Percentiles rank a stretch among this genome's conserved stretches.
Conservation (phyloP, 2,113 vertebrate species). For the Neodon shergylaensis region DNA sequence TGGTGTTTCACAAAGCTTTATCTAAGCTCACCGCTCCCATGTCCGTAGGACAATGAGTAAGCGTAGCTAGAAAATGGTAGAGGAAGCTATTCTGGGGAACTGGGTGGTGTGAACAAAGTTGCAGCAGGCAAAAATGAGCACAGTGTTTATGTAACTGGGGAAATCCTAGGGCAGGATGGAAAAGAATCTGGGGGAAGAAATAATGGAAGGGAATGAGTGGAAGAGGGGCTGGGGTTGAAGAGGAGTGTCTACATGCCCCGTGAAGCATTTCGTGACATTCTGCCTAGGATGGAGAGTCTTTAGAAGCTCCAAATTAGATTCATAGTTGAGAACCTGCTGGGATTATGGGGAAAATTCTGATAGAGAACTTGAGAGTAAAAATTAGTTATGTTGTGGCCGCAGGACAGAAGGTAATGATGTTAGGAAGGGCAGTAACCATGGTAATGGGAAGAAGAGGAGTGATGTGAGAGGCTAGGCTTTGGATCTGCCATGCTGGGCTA, state of each 20-base stretch:
- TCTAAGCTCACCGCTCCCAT: not conserved
- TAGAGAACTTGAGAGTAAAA: constrained; percentile 32
- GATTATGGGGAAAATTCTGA: not conserved
- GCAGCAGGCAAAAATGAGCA: not conserved
- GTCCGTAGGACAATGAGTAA: not conserved
- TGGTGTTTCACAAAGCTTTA: not conserved
- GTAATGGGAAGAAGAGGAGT: not conserved
- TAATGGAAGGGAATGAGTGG: not conserved
- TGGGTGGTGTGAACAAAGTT: not conserved
- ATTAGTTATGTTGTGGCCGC: not conserved
- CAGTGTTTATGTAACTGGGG: not conserved
- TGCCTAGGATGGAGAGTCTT: not conserved
- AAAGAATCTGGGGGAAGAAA: not conserved
- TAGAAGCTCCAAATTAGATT: constrained; percentile 31
- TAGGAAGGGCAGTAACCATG: not conserved
- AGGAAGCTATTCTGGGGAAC: not conserved
- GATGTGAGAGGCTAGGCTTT: not conserved
- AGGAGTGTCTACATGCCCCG: not conserved
- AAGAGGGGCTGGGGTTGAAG: not conserved
- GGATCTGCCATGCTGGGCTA: not conserved
- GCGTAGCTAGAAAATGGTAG: not conserved
- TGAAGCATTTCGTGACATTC: not conserved
- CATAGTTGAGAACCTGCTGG: not conserved
- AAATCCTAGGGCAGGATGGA: not conserved
- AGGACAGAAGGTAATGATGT: constrained; percentile 58